Percentiles rank a stretch among this genome's conserved stretches.
phyloP scores from a whole-genome alignment of 2,113 vertebrate species.

The Xenopus borealis region DNA sequence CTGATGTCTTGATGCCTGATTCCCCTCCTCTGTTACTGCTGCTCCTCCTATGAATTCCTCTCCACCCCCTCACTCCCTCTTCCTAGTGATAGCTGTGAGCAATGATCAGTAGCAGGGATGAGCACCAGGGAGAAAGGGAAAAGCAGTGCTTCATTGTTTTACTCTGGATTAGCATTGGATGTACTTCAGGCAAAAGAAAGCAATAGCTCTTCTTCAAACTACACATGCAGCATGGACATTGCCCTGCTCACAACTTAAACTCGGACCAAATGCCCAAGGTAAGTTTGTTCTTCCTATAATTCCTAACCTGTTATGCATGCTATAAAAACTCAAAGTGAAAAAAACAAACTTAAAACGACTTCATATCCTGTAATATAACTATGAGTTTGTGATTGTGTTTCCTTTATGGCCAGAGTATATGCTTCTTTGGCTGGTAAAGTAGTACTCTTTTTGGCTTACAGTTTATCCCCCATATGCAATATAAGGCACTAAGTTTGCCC shows the following conservation, averaged over 20 bases:
- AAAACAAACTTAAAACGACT: too few relatives aligned
- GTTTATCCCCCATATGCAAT: too few relatives aligned
- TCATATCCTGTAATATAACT: too few relatives aligned
- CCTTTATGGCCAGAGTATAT: too few relatives aligned
- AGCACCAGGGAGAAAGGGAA: slow-evolving; percentile 17
- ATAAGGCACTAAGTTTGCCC: too few relatives aligned
- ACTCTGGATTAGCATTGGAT: not conserved
- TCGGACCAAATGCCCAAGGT: not conserved
- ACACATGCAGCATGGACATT: not conserved
- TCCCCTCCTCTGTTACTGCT: slow-evolving; percentile 22
- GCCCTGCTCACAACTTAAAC: not conserved
- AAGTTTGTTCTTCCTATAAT: slow-evolving; percentile 4
- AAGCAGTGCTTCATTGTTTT: slow-evolving; percentile 5
- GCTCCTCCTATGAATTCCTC: slow-evolving; percentile 38
- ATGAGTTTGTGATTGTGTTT: too few relatives aligned
- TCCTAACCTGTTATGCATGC: too few relatives aligned
- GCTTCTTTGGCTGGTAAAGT: too few relatives aligned
- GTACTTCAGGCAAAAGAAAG: not conserved
- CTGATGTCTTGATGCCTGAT: slow-evolving; percentile 22
- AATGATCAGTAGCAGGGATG: slow-evolving; percentile 40
- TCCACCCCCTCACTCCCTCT: slow-evolving; percentile 31
- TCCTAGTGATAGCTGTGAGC: slow-evolving; percentile 33
- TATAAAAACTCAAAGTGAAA: too few relatives aligned
- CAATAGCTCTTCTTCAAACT: not conserved
- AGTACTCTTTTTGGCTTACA: too few relatives aligned